phyloP scores from a whole-genome alignment of 2,888 invertebrate species.

The Andrena marginata region DNA sequence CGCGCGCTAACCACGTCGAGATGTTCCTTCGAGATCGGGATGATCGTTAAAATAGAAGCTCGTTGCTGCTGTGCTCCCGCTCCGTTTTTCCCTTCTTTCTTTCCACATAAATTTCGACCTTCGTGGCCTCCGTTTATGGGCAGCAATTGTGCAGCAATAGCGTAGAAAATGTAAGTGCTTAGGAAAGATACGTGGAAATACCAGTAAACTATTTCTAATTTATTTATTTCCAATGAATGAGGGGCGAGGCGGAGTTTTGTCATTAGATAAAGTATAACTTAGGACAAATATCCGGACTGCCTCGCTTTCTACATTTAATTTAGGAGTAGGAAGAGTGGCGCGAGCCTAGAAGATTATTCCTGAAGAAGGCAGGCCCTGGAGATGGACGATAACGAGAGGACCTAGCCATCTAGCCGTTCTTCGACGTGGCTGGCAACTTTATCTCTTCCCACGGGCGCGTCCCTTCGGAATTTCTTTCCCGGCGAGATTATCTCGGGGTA shows the following conservation, averaged over 20 bases:
- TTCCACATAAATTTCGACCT: neutral
- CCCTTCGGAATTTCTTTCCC: constrained; percentile 58
- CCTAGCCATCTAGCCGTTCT: constrained; percentile 17
- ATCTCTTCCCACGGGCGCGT: constrained; percentile 49
- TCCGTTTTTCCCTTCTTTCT: neutral
- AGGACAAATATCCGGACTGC: neutral
- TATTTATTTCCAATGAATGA: no score
- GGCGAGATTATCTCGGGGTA: constrained; percentile 43
- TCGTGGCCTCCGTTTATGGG: neutral
- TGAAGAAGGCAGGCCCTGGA: constrained; percentile 26
- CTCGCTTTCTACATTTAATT: neutral
- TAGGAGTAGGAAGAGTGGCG: neutral
- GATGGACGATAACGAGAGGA: constrained; percentile 58
- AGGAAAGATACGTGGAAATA: neutral
- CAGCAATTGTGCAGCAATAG: neutral
- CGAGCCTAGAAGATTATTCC: neutral
- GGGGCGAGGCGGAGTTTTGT: no score
- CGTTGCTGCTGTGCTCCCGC: neutral
- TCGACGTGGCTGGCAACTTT: constrained; percentile 22
- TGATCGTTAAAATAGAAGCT: constrained; percentile 39
- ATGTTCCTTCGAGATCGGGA: constrained; percentile 23
- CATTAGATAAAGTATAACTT: neutral
- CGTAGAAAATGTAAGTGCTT: neutral
- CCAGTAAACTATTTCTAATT: neutral
- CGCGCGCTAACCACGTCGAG: constrained; percentile 50